phyloP scores from a whole-genome alignment of 2,113 vertebrate species.

The Lamprotornis superbus region DNA sequence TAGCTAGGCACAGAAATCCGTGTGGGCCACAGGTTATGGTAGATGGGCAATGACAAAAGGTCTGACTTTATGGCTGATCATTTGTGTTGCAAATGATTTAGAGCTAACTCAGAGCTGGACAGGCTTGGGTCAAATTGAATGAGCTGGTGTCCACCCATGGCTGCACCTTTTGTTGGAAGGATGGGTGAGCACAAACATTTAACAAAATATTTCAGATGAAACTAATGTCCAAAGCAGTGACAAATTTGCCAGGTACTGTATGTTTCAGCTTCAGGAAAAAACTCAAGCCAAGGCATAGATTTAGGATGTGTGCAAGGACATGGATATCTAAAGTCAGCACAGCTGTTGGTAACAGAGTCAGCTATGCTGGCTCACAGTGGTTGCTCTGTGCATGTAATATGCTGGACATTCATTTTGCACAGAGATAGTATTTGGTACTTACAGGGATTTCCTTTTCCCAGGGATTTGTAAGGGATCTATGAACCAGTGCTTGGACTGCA shows the following conservation, averaged over 20 bases:
- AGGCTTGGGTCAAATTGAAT: not conserved
- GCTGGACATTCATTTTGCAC: not conserved
- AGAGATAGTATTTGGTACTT: not conserved
- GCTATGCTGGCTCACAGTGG: not conserved
- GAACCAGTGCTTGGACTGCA: not conserved
- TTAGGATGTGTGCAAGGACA: not conserved
- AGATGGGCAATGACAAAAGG: conserved; percentile 43
- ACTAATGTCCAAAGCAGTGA: not conserved
- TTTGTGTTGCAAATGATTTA: conserved; percentile 46
- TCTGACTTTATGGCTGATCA: not conserved
- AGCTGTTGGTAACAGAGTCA: not conserved
- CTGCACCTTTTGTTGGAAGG: conserved; percentile 35
- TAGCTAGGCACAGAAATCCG: not conserved
- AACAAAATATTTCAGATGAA: conserved; percentile 16
- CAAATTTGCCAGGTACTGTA: not conserved
- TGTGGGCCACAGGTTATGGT: conserved; percentile 21
- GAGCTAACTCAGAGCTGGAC: not conserved
- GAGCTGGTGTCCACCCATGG: conserved; percentile 20
- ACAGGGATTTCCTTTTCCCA: not conserved
- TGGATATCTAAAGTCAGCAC: not conserved
- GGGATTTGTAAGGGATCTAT: not conserved
- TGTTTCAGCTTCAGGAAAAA: not conserved
- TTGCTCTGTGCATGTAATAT: not conserved
- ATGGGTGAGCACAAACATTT: not conserved
- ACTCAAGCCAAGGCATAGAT: not conserved